Percentiles rank a stretch among this genome's conserved stretches.
These are phyloP conservation scores for Cydia splendana DNA, from an alignment of 1,140 invertebrate genomes.

Conservation along the genomic window DNA sequence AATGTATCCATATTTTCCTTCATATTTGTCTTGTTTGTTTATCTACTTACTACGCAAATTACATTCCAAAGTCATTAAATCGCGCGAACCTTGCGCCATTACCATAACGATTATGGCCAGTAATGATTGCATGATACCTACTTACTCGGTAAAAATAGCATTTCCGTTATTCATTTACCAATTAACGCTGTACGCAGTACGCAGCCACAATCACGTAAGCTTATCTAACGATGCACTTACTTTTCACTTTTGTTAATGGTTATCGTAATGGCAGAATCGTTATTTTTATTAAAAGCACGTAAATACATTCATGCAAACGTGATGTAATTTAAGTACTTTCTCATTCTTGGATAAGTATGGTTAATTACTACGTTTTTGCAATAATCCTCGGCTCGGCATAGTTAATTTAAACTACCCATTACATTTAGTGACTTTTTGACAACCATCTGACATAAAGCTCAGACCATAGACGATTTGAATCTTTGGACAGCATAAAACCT, in stretches of 20 bases:
- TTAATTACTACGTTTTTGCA: too few relatives aligned
- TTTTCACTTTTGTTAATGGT: conserved; percentile 23
- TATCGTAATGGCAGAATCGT: conserved; percentile 15
- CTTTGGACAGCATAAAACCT: background rate
- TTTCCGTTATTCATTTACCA: conserved; percentile 21
- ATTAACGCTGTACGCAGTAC: conserved; percentile 3
- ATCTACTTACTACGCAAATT: background rate
- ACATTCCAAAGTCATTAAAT: background rate
- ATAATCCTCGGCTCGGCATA: too few relatives aligned
- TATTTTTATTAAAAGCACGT: conserved; percentile 5
- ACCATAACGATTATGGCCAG: background rate
- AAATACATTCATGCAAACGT: background rate
- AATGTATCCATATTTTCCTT: conserved; percentile 8
- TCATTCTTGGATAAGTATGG: background rate
- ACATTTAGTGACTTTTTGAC: conserved; percentile 1
- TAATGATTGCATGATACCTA: conserved; percentile 2
- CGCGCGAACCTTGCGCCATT: background rate
- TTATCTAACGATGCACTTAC: conserved; percentile 16
- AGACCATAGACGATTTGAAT: background rate
- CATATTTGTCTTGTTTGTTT: background rate
- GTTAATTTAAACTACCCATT: background rate
- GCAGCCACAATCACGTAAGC: conserved; percentile 14
- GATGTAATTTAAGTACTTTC: background rate
- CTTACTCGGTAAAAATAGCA: conserved; percentile 6
- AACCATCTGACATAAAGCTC: background rate